Percentiles rank a stretch among this genome's conserved stretches.
These are phyloP conservation scores for Prionace glauca DNA, from an alignment of 2,797 vertebrate genomes.

Conservation along the genomic window DNA sequence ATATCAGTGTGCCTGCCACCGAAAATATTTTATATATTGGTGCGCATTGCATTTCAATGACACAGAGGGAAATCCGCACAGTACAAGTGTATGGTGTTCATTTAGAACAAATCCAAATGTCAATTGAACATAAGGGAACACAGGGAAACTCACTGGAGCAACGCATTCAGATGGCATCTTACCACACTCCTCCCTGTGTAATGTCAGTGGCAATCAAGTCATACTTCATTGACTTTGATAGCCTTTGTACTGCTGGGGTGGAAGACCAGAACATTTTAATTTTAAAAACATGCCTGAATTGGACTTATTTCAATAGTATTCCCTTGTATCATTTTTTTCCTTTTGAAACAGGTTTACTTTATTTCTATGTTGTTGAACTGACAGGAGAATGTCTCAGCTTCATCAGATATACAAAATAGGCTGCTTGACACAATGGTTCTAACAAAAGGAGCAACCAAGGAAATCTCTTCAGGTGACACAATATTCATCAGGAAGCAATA, in stretches of 20 bases:
- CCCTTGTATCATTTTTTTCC: background rate
- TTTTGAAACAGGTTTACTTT: background rate
- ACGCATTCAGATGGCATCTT: background rate
- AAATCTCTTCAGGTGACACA: background rate
- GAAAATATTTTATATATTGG: background rate
- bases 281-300: background rate
- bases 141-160: background rate
- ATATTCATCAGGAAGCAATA: background rate
- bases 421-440: background rate
- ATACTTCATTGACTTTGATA: background rate
- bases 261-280: background rate
- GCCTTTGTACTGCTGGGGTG: background rate
- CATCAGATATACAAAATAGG: background rate
- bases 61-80: background rate
- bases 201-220: background rate
- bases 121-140: background rate
- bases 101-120: background rate
- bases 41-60: background rate
- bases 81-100: background rate
- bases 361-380: background rate
- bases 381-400: background rate
- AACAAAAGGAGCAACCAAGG: background rate
- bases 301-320: background rate
- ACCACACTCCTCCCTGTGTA: background rate
- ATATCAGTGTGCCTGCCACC: background rate